phyloP scores from a whole-genome alignment of 30 jellyfish, hydroid and myxozoan species.

The Rhopilema esculentum region DNA sequence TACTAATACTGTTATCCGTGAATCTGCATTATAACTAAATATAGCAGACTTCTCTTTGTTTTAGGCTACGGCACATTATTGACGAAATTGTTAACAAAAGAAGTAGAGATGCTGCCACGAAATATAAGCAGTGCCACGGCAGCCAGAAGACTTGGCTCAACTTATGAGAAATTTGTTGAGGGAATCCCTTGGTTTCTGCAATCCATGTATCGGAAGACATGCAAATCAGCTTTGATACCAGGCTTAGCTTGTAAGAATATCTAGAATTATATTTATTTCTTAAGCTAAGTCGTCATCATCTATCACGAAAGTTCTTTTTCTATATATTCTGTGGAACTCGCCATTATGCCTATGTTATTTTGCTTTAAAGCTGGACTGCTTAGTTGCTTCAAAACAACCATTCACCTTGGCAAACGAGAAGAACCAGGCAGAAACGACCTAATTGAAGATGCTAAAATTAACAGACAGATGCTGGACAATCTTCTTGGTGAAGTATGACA shows the following conservation, averaged over 20 bases:
- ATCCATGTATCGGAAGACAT: slow-evolving; percentile 59
- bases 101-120: slow-evolving; percentile 88
- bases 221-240: slow-evolving; percentile 75
- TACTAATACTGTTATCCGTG: too few species aligned
- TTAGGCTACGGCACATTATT: too few species aligned
- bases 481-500: slow-evolving; percentile 75
- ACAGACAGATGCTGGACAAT: slow-evolving; percentile 81
- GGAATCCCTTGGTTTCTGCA: slow-evolving; percentile 64
- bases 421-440: slow-evolving; percentile 76
- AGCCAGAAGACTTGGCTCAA: slow-evolving; percentile 47
- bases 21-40: too few species aligned
- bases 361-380: slow-evolving; percentile 80
- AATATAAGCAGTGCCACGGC: slow-evolving; percentile 70
- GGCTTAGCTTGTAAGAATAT: slow-evolving; percentile 82
- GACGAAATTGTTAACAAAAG: slow-evolving; percentile 68
- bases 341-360: too few species aligned
- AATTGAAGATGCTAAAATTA: slow-evolving; percentile 56
- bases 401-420: slow-evolving; percentile 56
- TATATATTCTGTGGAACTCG: not conserved
- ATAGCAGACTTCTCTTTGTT: too few species aligned
- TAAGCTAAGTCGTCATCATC: not conserved
- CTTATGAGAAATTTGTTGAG: slow-evolving; percentile 41
- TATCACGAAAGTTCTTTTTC: too few species aligned
- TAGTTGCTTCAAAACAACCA: slow-evolving; percentile 71
- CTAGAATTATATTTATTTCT: not conserved